Evolutionary conservation across 2,113 vertebrate species (phyloP).

Genomic region (Hystrix brachyura): DNA sequence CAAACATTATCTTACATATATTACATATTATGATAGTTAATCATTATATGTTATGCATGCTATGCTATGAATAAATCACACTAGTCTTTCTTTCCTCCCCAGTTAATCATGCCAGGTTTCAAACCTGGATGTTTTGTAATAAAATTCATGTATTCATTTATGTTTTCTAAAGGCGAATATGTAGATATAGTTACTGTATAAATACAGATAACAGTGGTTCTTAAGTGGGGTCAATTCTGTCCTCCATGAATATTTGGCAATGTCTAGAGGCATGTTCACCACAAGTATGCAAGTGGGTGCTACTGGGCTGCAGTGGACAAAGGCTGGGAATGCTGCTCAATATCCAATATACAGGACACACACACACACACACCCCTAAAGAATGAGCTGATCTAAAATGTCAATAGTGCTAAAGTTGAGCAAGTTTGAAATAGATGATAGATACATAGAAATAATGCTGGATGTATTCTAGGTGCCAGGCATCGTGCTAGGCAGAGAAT

Average conservation of each 20-base stretch:
- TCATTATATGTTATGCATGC: neutral
- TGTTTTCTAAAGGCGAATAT: neutral
- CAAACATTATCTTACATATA: conserved; percentile 10
- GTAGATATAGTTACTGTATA: neutral
- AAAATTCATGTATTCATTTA: conserved; percentile 24
- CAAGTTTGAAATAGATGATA: neutral
- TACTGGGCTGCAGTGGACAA: neutral
- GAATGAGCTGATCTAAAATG: neutral
- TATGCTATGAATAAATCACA: neutral
- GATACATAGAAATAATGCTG: neutral
- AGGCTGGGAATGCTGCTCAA: neutral
- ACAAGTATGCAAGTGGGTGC: neutral
- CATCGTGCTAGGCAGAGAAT: neutral
- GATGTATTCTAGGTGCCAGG: neutral
- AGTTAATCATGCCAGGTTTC: neutral
- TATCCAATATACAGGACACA: neutral
- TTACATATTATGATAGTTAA: conserved; percentile 1
- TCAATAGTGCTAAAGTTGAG: neutral
- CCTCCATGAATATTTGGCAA: neutral
- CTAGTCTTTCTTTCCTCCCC: neutral
- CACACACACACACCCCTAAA: neutral
- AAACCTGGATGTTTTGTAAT: neutral
- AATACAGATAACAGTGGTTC: neutral
- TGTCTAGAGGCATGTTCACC: neutral
- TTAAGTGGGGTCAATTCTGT: neutral